Evolutionary conservation across 2,797 vertebrate genomes (phyloP).

Genomic region (Austrolebias charrua): DNA sequence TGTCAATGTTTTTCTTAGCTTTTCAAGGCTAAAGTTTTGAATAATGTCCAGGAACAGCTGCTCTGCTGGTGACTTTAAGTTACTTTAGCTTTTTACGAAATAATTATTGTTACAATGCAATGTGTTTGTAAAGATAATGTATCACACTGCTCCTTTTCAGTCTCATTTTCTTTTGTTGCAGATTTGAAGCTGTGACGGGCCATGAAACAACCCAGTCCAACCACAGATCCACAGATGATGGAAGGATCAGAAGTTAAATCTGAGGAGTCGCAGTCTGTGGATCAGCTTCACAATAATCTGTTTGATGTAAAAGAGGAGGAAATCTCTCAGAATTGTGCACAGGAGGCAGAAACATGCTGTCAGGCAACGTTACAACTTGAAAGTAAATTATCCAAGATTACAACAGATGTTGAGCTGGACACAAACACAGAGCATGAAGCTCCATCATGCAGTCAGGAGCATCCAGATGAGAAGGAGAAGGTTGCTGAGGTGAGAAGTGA

Average conservation of each 20-base stretch:
- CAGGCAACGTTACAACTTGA: slow-evolving; percentile 35
- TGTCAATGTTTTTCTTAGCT: slow-evolving; percentile 1
- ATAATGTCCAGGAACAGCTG: background rate
- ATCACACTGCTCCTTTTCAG: slow-evolving; percentile 1
- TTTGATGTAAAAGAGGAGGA: slow-evolving; percentile 41
- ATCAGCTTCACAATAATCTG: slow-evolving; percentile 28
- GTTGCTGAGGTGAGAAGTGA: slow-evolving; percentile 43
- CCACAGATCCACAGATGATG: slow-evolving; percentile 42
- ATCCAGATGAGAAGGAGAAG: slow-evolving; percentile 17
- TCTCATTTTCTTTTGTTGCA: slow-evolving; percentile 15
- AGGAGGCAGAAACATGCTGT: slow-evolving; percentile 43
- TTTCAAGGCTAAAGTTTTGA: background rate
- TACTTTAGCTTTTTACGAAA: background rate
- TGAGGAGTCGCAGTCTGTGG: slow-evolving; percentile 14
- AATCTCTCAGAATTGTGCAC: slow-evolving; percentile 20
- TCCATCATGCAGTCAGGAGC: slow-evolving; percentile 28
- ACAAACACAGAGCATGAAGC: slow-evolving; percentile 18
- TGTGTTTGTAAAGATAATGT: too few species aligned
- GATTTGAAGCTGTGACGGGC: slow-evolving; percentile 58
- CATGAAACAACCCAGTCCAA: slow-evolving; percentile 62
- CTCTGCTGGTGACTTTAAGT: background rate
- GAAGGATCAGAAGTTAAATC: slow-evolving; percentile 52
- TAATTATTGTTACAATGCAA: background rate
- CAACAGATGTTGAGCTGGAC: slow-evolving; percentile 22
- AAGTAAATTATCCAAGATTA: slow-evolving; percentile 32